phyloP scores from a whole-genome alignment of 2,797 vertebrate species.

The Semotilus atromaculatus region DNA sequence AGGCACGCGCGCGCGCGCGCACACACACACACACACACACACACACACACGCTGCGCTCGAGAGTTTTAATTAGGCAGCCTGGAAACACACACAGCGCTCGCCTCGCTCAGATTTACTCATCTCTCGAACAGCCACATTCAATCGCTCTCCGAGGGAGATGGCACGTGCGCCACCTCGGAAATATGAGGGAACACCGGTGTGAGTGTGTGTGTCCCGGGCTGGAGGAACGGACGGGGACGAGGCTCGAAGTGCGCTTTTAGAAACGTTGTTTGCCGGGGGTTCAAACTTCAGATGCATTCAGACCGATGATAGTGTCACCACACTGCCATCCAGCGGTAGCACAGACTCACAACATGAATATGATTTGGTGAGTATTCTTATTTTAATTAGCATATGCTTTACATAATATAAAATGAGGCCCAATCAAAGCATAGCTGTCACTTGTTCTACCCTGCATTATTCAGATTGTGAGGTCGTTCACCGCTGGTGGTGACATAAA shows the following conservation, averaged over 20 bases:
- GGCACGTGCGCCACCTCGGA: constrained; percentile 18
- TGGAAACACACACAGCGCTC: constrained; percentile 62
- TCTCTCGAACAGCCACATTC: constrained; percentile 41
- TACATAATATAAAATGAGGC: constrained; percentile 23
- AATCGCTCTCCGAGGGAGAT: not conserved
- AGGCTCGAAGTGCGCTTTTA: not conserved
- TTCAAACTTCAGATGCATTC: constrained; percentile 7
- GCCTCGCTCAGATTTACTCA: constrained; percentile 36
- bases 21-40: not conserved
- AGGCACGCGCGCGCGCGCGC: not conserved
- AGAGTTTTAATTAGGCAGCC: constrained; percentile 76
- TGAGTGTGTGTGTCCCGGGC: not conserved
- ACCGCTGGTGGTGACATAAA: not conserved
- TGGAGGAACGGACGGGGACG: not conserved
- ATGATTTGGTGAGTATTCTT: constrained; percentile 18
- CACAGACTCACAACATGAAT: constrained; percentile 47
- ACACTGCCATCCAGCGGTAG: constrained; percentile 78
- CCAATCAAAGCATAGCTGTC: constrained; percentile 23
- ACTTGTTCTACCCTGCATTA: not conserved
- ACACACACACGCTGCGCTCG: constrained; percentile 63
- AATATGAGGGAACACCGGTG: not conserved
- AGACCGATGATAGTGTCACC: constrained; percentile 66
- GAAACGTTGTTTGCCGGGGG: not conserved
- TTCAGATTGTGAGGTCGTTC: not conserved
- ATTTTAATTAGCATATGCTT: constrained; percentile 39